Percentiles rank a stretch among this genome's conserved stretches.
These are phyloP conservation scores for Zoanthus sociatus DNA, from an alignment of 92 coral and sea anemone genomes.

Conservation along the genomic window DNA sequence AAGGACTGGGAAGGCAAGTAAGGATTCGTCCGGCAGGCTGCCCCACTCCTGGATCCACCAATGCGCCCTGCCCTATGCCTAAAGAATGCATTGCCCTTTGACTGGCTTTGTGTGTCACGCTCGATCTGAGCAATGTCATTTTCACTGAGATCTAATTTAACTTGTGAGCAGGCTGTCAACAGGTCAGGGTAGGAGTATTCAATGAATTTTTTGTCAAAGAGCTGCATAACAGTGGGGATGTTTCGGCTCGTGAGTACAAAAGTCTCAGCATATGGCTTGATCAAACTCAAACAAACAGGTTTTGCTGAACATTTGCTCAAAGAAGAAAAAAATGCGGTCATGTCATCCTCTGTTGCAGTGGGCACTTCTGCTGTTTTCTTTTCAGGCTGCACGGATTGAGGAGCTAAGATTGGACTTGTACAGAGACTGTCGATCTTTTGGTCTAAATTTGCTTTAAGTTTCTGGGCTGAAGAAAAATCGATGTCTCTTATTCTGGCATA, in stretches of 20 bases:
- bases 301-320: conserved; percentile 35
- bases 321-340: conserved; percentile 21
- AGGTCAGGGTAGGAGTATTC: conserved; percentile 35
- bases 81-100: conserved; percentile 43
- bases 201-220: conserved; percentile 34
- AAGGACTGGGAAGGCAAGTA: conserved; percentile 44
- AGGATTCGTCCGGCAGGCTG: conserved; percentile 43
- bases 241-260: conserved; percentile 39
- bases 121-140: conserved; percentile 28
- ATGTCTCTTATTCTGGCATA: conserved; percentile 36
- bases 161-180: conserved; percentile 32
- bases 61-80: conserved; percentile 47
- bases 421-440: neutral
- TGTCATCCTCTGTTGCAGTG: conserved; percentile 26
- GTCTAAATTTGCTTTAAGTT: conserved; percentile 28
- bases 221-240: conserved; percentile 32
- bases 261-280: conserved; percentile 35
- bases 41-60: conserved; percentile 35
- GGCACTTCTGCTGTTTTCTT: conserved; percentile 11
- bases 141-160: conserved; percentile 12
- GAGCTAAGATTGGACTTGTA: neutral
- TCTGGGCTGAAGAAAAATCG: conserved; percentile 35
- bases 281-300: conserved; percentile 53
- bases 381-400: conserved; percentile 17
- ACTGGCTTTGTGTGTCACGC: conserved; percentile 24